Evolutionary conservation across 2,888 invertebrate species (phyloP).

Genomic region (Metalampra italica): DNA sequence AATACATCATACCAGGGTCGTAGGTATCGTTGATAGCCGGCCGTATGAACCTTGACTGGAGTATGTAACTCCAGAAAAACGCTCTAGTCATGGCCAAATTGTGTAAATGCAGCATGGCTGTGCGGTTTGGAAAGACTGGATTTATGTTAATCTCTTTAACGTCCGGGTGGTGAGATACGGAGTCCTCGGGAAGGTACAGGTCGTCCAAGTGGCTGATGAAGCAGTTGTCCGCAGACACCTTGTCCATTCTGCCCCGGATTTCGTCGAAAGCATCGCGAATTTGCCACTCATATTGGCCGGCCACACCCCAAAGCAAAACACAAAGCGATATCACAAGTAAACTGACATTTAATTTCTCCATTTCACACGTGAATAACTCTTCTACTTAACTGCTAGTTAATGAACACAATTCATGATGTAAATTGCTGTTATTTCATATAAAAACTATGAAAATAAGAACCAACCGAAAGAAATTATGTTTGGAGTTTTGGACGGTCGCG

Average conservation of each 20-base stretch:
- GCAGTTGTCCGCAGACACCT: slow-evolving; percentile 92
- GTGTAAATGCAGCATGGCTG: slow-evolving; percentile 94
- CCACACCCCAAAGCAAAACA: slow-evolving; percentile 80
- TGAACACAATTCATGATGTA: slow-evolving; percentile 1
- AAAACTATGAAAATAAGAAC: background rate
- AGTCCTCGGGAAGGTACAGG: slow-evolving; percentile 88
- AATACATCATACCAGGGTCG: slow-evolving; percentile 99
- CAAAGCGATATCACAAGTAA: slow-evolving; percentile 58
- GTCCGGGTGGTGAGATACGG: slow-evolving; percentile 94
- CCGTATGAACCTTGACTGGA: slow-evolving; percentile 92
- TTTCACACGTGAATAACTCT: slow-evolving; percentile 24
- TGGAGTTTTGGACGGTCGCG: too few species aligned
- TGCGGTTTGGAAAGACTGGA: slow-evolving; percentile 96
- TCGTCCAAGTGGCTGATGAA: slow-evolving; percentile 91
- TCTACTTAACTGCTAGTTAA: background rate
- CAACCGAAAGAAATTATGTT: background rate
- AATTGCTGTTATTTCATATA: slow-evolving; percentile 2
- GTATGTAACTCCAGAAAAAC: slow-evolving; percentile 96
- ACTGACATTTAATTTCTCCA: slow-evolving; percentile 52
- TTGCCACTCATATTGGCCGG: slow-evolving; percentile 96
- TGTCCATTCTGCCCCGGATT: slow-evolving; percentile 89
- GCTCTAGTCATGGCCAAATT: slow-evolving; percentile 98
- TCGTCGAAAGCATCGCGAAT: slow-evolving; percentile 93
- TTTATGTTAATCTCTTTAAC: slow-evolving; percentile 96
- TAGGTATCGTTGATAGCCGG: slow-evolving; percentile 95